A percentile compares a stretch with the other conserved stretches of the same genome.
phyloP scores from a whole-genome alignment of 2,113 vertebrate genomes.

The Marmota monax region DNA sequence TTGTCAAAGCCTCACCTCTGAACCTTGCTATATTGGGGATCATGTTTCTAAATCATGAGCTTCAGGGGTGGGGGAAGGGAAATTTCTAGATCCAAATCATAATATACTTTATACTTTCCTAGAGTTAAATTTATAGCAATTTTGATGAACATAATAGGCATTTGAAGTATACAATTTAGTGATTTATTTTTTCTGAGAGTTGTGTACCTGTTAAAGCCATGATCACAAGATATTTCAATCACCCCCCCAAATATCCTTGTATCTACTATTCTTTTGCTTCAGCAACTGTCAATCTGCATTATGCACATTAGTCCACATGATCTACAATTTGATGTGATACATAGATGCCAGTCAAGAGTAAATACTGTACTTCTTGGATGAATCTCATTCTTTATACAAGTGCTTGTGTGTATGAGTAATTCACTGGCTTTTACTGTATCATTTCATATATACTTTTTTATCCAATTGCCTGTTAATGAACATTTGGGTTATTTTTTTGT shows the following conservation, averaged over 20 bases:
- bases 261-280: background rate
- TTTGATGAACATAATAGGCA: background rate
- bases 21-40: no score
- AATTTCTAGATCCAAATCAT: no score
- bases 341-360: no score
- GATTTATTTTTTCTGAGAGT: background rate
- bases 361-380: background rate
- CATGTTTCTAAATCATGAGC: no score
- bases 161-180: background rate
- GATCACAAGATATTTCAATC: background rate
- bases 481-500: background rate
- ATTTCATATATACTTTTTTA: background rate
- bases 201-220: background rate
- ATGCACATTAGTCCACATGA: background rate
- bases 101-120: background rate
- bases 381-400: no score
- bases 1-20: no score
- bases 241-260: background rate
- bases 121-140: constrained; percentile 1
- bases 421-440: background rate
- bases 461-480: background rate
- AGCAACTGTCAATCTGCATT: background rate
- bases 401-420: background rate
- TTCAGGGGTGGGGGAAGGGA: no score
- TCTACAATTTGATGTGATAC: background rate